Evolutionary conservation across 2,888 invertebrate species (phyloP), one percentile per base, ranked within the genome.

Genomic region (Tenthredo amoena): DNA sequence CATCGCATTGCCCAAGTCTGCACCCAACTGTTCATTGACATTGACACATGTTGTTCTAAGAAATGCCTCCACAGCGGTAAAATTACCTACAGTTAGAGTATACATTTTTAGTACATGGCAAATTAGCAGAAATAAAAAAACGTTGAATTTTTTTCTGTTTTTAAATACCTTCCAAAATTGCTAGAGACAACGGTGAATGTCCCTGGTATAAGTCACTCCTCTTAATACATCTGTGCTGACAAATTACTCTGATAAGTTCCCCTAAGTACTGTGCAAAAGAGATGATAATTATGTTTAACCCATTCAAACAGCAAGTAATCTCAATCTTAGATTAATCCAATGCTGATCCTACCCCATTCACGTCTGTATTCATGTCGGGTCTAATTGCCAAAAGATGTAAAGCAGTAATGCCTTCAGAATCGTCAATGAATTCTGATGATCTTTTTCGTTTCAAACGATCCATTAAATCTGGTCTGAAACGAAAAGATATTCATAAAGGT

Each of bases 311-410:
- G 6, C n/a, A 37, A 37, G 2, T 62, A 62, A 26, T 62, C 62
- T 50, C 40, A 26, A 37, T 37, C 34, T 15, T n/a, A n/a, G 21
- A 34, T 62, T 40, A 37, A 37, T 21, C n/a, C 4, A 15, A 81
- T 81, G 18, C 12, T 47, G 15, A 68, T 15, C 55, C 18, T 85
- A 85, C 85, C 31, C 68, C 50, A 55, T 87, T 85, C 6, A 21
- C 21, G 81, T 93, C 92, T 3, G 86, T 83, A 3, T 85, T 62
- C 85, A 91, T 93, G 87, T 94, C 93, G 43, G 89, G 88, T 84
- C 94, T 87, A 89, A 93, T 89, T 81, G 91, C 91, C 5, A 94
- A 86, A 18, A 94, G 87, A 84, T 94, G 94, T 43, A 94, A 88
- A 4, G 92, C 90, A 34, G 92, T 93, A 87, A 93, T 93, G 6